Evolutionary conservation across 37 sponge, comb jelly and placozoan genomes (phyloP).

Genomic region (Ephydatia muelleri): DNA sequence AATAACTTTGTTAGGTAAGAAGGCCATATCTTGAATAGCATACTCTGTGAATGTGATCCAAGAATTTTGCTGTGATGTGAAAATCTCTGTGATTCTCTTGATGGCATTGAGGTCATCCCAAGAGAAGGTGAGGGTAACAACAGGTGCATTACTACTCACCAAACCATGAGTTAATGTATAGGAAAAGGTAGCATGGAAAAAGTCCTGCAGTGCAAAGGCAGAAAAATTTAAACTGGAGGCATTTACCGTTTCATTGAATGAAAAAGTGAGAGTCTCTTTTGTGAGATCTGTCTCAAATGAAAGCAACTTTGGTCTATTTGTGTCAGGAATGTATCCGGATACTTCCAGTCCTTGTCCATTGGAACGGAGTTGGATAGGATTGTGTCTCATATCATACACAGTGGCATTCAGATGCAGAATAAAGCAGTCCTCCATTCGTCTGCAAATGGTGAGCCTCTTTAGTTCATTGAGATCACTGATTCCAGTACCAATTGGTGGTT

Average conservation of each 20-base stretch:
- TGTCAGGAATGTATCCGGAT: slow-evolving; percentile 49
- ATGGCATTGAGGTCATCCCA: slow-evolving; percentile 84
- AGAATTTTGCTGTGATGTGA: slow-evolving; percentile 64
- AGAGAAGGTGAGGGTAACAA: slow-evolving; percentile 65
- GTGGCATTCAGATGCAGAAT: slow-evolving; percentile 48
- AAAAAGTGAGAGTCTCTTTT: slow-evolving; percentile 61
- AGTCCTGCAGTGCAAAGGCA: slow-evolving; percentile 92
- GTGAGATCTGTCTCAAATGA: slow-evolving; percentile 77
- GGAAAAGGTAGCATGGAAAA: slow-evolving; percentile 71
- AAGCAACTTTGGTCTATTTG: slow-evolving; percentile 69
- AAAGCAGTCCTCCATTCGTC: slow-evolving; percentile 66
- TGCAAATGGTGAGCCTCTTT: slow-evolving; percentile 73
- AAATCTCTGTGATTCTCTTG: slow-evolving; percentile 82
- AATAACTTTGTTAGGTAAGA: slow-evolving; percentile 70
- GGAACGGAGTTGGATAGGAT: slow-evolving; percentile 43
- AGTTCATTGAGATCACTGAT: slow-evolving; percentile 75
- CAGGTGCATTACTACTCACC: slow-evolving; percentile 58
- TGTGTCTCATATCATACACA: slow-evolving; percentile 78
- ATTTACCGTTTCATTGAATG: slow-evolving; percentile 91
- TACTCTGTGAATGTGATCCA: slow-evolving; percentile 82
- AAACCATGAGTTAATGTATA: slow-evolving; percentile 80
- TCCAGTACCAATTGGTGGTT: too few species aligned
- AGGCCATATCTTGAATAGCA: slow-evolving; percentile 87
- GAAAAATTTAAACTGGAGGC: slow-evolving; percentile 74
- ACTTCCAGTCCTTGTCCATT: slow-evolving; percentile 55